Conservation (phyloP, 2,113 vertebrate genomes). For the Conger conger region DNA sequence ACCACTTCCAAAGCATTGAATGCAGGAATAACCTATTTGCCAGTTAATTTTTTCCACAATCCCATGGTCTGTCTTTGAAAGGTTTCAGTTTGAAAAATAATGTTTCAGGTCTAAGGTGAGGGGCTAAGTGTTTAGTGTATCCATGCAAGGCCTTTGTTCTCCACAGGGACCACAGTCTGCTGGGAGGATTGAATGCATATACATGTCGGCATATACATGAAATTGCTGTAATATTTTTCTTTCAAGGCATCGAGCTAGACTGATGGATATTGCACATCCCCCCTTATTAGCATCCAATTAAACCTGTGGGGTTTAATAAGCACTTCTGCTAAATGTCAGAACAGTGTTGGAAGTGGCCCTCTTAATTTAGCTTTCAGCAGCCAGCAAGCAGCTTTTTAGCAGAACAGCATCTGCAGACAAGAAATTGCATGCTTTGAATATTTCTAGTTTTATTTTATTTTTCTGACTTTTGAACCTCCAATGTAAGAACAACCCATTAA, state of each 20-base stretch:
- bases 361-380: not conserved
- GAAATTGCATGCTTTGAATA: not conserved
- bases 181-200: not conserved
- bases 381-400: conserved; percentile 24
- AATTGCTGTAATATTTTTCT: not conserved
- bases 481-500: not conserved
- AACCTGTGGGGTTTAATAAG: conserved; percentile 31
- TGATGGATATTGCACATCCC: not conserved
- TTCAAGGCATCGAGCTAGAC: not conserved
- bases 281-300: conserved; percentile 20
- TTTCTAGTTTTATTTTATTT: not conserved
- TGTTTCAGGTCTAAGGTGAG: not conserved
- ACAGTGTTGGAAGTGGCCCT: conserved; percentile 14
- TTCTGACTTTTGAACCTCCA: not conserved
- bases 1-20: not conserved
- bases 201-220: too few species aligned
- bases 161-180: not conserved
- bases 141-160: conserved; percentile 1
- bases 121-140: not conserved
- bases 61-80: conserved; percentile 2
- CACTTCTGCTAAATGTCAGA: conserved; percentile 16
- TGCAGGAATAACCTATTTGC: not conserved
- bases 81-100: not conserved
- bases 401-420: not conserved
- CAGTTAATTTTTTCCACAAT: not conserved